A percentile compares a stretch with the other conserved stretches of the same genome.
Conservation (phyloP, 2,797 vertebrate genomes). For the Tolypeutes matacus region DNA sequence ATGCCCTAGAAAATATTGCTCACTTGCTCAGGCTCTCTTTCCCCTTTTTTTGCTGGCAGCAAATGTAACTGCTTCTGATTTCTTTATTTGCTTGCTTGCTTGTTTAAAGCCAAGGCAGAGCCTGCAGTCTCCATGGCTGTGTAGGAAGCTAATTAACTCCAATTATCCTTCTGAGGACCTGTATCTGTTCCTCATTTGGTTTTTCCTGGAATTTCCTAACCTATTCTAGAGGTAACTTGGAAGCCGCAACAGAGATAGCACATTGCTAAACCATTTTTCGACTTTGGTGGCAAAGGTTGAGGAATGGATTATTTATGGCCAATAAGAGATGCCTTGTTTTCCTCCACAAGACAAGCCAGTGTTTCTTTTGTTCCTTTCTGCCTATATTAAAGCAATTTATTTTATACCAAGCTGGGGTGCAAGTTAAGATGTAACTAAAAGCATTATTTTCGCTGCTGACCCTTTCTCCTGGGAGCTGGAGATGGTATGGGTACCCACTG, state of each 20-base stretch:
- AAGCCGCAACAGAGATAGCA: background rate
- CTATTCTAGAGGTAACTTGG: background rate
- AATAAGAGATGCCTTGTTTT: background rate
- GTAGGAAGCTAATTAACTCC: slow-evolving; percentile 49
- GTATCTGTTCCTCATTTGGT: slow-evolving; percentile 2
- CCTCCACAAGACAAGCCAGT: background rate
- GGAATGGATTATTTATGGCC: rapidly evolving
- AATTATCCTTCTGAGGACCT: slow-evolving; percentile 41
- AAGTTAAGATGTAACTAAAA: background rate
- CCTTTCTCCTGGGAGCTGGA: background rate
- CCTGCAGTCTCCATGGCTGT: slow-evolving; percentile 45
- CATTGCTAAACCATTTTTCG: background rate
- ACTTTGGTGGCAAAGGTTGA: background rate
- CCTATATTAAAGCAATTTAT: background rate
- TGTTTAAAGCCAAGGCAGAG: slow-evolving; percentile 32
- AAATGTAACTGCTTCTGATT: slow-evolving; percentile 55
- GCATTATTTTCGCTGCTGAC: background rate
- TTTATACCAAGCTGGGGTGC: background rate
- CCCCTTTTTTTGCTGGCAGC: slow-evolving; percentile 5
- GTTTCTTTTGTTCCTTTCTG: background rate
- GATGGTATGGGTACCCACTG: no score
- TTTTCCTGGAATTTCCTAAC: slow-evolving; percentile 52
- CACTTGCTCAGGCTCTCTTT: background rate
- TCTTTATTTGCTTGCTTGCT: slow-evolving; percentile 35
- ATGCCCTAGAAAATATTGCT: slow-evolving; percentile 24